Evolutionary conservation across 2,888 invertebrate genomes (phyloP).

Genomic region (Nomada hirtipes): DNA sequence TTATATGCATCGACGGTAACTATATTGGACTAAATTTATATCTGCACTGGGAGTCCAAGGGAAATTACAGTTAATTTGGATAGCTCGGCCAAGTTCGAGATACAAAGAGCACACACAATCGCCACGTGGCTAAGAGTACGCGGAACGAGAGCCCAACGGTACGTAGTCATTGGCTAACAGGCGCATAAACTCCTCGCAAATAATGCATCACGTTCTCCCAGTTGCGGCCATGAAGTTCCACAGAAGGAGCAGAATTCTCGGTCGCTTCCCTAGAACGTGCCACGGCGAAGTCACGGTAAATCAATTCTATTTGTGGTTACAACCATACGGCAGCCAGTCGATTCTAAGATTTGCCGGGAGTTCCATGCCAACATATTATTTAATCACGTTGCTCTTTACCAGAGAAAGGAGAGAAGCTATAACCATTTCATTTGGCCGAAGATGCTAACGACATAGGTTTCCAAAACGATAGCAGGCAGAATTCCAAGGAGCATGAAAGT

Average conservation of each 20-base stretch:
- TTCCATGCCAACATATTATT: slow-evolving; percentile 48
- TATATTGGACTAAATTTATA: background rate
- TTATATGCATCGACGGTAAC: background rate
- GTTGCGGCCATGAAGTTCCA: slow-evolving; percentile 64
- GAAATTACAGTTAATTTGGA: slow-evolving; percentile 51
- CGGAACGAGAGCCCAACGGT: slow-evolving; percentile 38
- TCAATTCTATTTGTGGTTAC: slow-evolving; percentile 62
- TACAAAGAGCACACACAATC: slow-evolving; percentile 59
- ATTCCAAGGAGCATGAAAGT: slow-evolving; percentile 13
- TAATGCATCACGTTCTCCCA: slow-evolving; percentile 67
- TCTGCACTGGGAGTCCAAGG: background rate
- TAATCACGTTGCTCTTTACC: slow-evolving; percentile 41
- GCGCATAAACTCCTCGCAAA: slow-evolving; percentile 67
- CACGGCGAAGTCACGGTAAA: slow-evolving; percentile 64
- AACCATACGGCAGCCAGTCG: slow-evolving; percentile 42
- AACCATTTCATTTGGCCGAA: slow-evolving; percentile 15
- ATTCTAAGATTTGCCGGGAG: slow-evolving; percentile 51
- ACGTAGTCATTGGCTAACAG: slow-evolving; percentile 62
- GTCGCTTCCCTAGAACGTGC: slow-evolving; percentile 61
- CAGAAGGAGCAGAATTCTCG: slow-evolving; percentile 65
- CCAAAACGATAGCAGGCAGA: slow-evolving; percentile 1
- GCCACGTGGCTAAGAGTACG: slow-evolving; percentile 39
- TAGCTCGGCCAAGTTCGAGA: slow-evolving; percentile 30
- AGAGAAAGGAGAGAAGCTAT: slow-evolving; percentile 3
- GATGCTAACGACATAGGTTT: slow-evolving; percentile 14